These are phyloP conservation scores for Benthochromis sp. DNA, from an alignment of 2,113 vertebrate genomes.

Conservation along the genomic window DNA sequence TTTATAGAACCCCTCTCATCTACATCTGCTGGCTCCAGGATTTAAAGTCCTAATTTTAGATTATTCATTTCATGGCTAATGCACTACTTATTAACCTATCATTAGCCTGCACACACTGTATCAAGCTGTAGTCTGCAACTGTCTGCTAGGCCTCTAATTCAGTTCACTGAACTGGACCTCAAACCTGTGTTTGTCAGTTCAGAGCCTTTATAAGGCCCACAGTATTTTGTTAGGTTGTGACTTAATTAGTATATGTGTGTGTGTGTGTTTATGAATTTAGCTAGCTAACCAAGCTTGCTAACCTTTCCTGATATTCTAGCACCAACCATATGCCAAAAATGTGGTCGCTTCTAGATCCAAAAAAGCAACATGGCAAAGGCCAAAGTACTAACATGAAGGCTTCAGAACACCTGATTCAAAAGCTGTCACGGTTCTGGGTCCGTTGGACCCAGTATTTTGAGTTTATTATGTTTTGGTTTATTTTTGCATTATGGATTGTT, in stretches of 20 bases:
- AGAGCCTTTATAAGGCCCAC: not conserved
- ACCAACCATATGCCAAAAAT: not conserved
- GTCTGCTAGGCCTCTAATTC: not conserved
- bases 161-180: not conserved
- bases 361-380: not conserved
- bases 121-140: not conserved
- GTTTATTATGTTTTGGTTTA: too few species aligned
- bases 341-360: not conserved
- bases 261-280: not conserved
- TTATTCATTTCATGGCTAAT: not conserved
- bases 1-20: not conserved
- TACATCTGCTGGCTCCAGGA: not conserved
- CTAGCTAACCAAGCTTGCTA: not conserved
- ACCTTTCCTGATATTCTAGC: not conserved
- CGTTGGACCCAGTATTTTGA: too few species aligned
- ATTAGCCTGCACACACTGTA: not conserved
- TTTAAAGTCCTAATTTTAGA: not conserved
- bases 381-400: not conserved
- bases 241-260: fast-evolving
- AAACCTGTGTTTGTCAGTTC: not conserved
- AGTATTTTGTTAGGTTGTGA: not conserved
- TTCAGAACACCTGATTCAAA: not conserved
- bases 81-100: not conserved
- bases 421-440: not conserved
- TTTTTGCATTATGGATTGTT: too few species aligned